Percentiles rank a stretch among this genome's conserved stretches.
Evolutionary conservation across 2,888 invertebrate genomes (phyloP).

Genomic region (Laspeyria flexula): DNA sequence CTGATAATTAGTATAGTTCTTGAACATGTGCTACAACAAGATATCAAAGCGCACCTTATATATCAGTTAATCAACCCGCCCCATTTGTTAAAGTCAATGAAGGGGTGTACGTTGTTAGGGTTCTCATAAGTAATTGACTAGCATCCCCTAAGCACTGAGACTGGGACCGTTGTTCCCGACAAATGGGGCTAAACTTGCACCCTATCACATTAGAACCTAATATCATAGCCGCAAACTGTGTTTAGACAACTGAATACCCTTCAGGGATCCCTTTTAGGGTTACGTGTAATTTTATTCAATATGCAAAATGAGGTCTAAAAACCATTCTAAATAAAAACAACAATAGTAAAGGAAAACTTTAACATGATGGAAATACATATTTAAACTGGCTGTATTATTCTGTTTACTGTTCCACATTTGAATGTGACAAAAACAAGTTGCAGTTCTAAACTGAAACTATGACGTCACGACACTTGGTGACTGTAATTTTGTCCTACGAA

Average conservation of each 20-base stretch:
- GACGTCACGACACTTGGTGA: too few species aligned
- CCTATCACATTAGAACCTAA: conserved; percentile 13
- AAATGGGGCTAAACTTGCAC: conserved; percentile 2
- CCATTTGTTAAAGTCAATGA: conserved; percentile 39
- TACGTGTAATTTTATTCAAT: not conserved
- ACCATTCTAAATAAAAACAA: too few species aligned
- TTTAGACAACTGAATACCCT: not conserved
- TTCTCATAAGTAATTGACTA: conserved; percentile 35
- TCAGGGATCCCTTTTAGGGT: not conserved
- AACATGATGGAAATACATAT: too few species aligned
- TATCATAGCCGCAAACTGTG: conserved; percentile 1
- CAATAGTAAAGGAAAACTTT: too few species aligned
- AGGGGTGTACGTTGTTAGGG: conserved; percentile 41
- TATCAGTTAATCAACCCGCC: conserved; percentile 33
- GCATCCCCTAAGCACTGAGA: conserved; percentile 19
- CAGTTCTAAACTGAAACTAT: too few species aligned
- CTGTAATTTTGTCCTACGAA: too few species aligned
- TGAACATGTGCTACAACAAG: not conserved
- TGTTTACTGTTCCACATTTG: too few species aligned
- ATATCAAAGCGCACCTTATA: conserved; percentile 22
- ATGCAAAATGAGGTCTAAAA: not conserved
- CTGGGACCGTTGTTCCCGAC: not conserved
- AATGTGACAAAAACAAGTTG: too few species aligned
- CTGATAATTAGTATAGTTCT: too few species aligned
- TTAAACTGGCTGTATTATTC: too few species aligned